These are phyloP conservation scores for Muntiacus reevesi DNA, from an alignment of 2,113 vertebrate species.

Conservation along the genomic window DNA sequence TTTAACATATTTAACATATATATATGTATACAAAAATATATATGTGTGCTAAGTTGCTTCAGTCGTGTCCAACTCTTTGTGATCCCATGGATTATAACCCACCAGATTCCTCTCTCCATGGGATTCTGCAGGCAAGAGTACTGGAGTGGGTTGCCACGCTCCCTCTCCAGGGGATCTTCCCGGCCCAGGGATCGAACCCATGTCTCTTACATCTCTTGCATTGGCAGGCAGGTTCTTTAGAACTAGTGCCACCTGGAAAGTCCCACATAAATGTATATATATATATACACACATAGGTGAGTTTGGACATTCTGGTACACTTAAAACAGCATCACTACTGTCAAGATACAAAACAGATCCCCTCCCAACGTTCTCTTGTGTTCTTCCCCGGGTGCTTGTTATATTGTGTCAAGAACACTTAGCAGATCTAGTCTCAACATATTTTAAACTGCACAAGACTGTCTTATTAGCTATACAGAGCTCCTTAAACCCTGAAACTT, in stretches of 20 bases:
- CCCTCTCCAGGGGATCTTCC: background rate
- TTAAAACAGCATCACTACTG: background rate
- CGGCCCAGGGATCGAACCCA: fast-evolving
- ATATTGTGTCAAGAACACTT: background rate
- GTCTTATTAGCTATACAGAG: background rate
- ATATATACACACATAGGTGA: background rate
- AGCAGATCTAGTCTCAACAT: background rate
- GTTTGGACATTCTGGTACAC: background rate
- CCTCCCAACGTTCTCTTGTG: background rate
- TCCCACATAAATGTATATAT: background rate
- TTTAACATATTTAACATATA: background rate
- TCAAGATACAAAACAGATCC: background rate
- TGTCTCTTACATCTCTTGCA: background rate
- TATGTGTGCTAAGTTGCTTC: background rate
- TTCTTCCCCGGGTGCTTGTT: background rate
- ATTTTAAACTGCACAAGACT: background rate
- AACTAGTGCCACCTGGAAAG: background rate
- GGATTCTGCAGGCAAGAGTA: background rate
- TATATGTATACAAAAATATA: background rate
- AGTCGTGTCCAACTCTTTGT: background rate
- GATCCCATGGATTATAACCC: background rate
- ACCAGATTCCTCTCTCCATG: background rate
- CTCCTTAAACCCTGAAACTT: background rate
- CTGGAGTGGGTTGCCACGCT: background rate
- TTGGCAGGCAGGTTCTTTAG: background rate